Conservation (phyloP, 2,797 vertebrate genomes). For the Danio choprae region DNA sequence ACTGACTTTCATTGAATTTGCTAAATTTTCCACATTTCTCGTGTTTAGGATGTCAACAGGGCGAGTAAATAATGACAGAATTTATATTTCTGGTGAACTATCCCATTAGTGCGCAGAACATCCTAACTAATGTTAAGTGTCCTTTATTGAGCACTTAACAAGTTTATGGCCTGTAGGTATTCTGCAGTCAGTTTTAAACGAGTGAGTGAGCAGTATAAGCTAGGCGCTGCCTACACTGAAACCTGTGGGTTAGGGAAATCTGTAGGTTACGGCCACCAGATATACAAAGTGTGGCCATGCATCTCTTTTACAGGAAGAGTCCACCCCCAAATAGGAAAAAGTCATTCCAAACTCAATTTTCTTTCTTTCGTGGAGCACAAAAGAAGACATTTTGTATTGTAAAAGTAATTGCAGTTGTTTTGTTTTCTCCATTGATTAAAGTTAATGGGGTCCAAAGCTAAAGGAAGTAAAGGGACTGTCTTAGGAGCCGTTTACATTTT, state of each 20-base stretch:
- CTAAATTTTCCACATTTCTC: neutral
- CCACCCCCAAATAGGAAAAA: neutral
- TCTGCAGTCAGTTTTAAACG: conserved; percentile 28
- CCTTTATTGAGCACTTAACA: conserved; percentile 19
- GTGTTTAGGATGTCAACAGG: too few relatives aligned
- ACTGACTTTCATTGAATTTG: neutral
- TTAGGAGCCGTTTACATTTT: neutral
- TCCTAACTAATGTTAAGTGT: conserved; percentile 24
- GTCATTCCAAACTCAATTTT: neutral
- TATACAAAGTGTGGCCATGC: conserved; percentile 8
- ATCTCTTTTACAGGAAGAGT: conserved; percentile 22
- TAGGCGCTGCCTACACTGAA: conserved; percentile 27
- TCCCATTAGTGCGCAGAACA: neutral
- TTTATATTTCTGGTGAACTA: neutral
- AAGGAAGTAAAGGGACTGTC: neutral
- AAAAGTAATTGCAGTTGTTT: neutral
- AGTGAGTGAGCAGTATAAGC: conserved; percentile 16
- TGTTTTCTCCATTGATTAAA: neutral
- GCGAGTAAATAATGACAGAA: conserved; percentile 1
- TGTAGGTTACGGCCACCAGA: neutral
- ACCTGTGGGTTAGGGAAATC: conserved; percentile 11
- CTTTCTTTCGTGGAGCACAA: neutral
- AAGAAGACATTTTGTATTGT: neutral
- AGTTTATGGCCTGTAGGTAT: conserved; percentile 23
- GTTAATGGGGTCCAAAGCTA: neutral